Evolutionary conservation across 2,797 vertebrate genomes (phyloP).

Genomic region (Sebastes iracundus): DNA sequence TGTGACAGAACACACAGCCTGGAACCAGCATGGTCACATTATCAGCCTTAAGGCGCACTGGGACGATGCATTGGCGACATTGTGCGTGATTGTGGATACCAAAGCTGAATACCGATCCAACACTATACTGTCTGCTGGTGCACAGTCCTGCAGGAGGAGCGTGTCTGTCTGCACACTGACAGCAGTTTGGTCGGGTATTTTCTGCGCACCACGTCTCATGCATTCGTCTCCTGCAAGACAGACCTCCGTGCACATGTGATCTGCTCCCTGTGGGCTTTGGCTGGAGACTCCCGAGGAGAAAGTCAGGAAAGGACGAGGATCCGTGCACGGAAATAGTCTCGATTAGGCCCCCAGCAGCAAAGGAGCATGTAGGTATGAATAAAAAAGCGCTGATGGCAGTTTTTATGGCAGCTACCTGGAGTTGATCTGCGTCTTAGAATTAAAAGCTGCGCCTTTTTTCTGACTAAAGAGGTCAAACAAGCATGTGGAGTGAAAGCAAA

Average conservation of each 20-base stretch:
- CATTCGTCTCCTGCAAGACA: slow-evolving; percentile 3
- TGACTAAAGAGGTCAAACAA: background rate
- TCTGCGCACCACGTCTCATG: background rate
- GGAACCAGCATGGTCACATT: background rate
- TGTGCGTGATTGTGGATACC: slow-evolving; percentile 27
- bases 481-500: background rate
- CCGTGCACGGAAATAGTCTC: slow-evolving; percentile 28
- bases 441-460: background rate
- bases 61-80: slow-evolving; percentile 27
- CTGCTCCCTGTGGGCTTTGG: background rate
- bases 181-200: background rate
- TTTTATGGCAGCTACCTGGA: background rate
- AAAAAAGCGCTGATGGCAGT: slow-evolving; percentile 9
- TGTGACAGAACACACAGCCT: background rate
- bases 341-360: slow-evolving; percentile 56
- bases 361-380: slow-evolving; percentile 11
- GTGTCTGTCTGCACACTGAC: slow-evolving; percentile 10
- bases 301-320: slow-evolving; percentile 75
- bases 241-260: slow-evolving; percentile 20
- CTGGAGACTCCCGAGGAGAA: slow-evolving; percentile 43
- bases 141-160: background rate
- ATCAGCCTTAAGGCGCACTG: background rate
- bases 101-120: slow-evolving; percentile 16
- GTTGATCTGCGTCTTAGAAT: slow-evolving; percentile 5
- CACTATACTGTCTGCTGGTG: background rate